These are phyloP conservation scores for Trididemnum miniatum DNA, from an alignment of 23 tunicate genomes.

Conservation along the genomic window DNA sequence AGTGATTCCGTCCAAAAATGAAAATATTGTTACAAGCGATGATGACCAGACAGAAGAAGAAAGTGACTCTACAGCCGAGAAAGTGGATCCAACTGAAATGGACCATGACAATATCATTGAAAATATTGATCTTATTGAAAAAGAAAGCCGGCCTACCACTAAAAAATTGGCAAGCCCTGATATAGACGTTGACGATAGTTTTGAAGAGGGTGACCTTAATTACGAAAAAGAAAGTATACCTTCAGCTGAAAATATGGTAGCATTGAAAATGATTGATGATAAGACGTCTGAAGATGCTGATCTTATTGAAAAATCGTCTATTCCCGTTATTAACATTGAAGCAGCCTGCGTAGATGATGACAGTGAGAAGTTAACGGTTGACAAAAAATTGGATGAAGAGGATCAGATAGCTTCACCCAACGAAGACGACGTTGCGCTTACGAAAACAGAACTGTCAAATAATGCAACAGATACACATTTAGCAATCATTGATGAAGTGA, in stretches of 20 bases:
- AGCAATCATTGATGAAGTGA: too few species aligned
- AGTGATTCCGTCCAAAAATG: neutral
- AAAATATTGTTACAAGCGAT: neutral
- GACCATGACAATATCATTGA: neutral
- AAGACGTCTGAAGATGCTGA: too few species aligned
- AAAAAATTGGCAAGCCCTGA: neutral
- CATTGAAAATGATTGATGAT: too few species aligned
- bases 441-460: too few species aligned
- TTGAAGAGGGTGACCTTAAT: too few species aligned
- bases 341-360: neutral
- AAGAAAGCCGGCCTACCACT: neutral
- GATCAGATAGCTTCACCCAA: neutral
- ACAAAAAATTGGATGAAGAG: too few species aligned
- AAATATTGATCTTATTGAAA: neutral
- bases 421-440: neutral
- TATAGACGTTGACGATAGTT: too few species aligned
- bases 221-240: too few species aligned
- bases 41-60: neutral
- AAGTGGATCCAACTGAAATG: neutral
- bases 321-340: neutral
- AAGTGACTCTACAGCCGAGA: neutral
- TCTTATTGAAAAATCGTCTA: neutral
- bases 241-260: too few species aligned
- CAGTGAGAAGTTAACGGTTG: neutral
- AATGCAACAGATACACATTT: too few species aligned